Conservation (phyloP, 2,888 invertebrate genomes). For the Chrysomela aeneicollis region DNA sequence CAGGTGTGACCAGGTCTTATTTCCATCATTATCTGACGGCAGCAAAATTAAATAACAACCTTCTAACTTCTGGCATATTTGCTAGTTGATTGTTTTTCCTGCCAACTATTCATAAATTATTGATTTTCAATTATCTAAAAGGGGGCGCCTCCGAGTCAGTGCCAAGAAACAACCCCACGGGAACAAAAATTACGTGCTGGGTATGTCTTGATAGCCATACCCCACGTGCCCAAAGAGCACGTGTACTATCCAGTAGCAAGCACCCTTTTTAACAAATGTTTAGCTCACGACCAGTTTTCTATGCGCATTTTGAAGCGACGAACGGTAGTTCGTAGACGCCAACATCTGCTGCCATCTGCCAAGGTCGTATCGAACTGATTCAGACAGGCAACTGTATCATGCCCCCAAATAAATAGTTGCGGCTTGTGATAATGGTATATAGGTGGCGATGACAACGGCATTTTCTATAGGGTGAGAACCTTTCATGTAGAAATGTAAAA, state of each 20-base stretch:
- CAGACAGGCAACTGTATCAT: background rate
- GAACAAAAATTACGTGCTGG: constrained; percentile 80
- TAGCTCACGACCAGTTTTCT: background rate
- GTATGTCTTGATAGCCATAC: constrained; percentile 90
- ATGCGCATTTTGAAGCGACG: background rate
- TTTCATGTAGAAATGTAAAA: no score
- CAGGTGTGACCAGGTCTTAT: no score
- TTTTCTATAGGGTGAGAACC: no score
- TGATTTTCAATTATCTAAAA: no score
- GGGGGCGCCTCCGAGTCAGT: constrained; percentile 72
- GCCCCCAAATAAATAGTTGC: no score
- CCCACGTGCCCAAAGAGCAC: constrained; percentile 67
- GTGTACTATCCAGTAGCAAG: constrained; percentile 78
- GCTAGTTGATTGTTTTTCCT: no score
- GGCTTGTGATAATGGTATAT: no score
- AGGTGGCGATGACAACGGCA: no score
- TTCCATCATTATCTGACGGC: no score
- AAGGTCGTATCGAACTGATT: background rate
- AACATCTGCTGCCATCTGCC: background rate
- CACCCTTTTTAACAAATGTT: constrained; percentile 73
- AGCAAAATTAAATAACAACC: no score
- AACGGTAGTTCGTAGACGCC: background rate
- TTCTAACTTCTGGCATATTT: no score
- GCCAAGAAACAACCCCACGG: constrained; percentile 77
- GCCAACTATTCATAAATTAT: no score